Conservation (phyloP, 2,797 vertebrate genomes). For the Lutjanus argentimaculatus region DNA sequence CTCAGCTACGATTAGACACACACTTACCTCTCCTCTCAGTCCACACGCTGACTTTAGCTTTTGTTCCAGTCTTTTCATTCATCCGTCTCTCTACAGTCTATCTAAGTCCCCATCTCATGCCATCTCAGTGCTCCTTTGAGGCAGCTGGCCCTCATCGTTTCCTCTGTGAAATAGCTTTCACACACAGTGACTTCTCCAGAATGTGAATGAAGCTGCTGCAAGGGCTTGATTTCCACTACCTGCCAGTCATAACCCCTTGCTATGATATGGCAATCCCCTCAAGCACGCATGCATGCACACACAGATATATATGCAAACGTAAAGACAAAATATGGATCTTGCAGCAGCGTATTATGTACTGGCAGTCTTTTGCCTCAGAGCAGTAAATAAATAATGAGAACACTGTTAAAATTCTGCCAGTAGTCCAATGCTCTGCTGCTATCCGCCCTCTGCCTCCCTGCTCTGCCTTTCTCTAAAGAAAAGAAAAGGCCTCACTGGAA, state of each 20-base stretch:
- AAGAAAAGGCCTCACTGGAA: constrained; percentile 35
- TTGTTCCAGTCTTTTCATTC: constrained; percentile 41
- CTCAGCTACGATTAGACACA: constrained; percentile 29
- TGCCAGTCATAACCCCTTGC: constrained; percentile 37
- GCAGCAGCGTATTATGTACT: constrained; percentile 67
- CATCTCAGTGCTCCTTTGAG: constrained; percentile 36
- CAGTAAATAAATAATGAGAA: constrained; percentile 88
- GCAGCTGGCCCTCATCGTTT: constrained; percentile 49
- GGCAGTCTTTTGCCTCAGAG: constrained; percentile 58
- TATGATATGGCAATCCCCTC: constrained; percentile 36
- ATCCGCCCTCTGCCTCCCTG: constrained; percentile 39
- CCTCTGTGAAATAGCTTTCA: constrained; percentile 70
- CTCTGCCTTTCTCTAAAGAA: constrained; percentile 46
- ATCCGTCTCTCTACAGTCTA: constrained; percentile 53
- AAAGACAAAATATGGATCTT: constrained; percentile 40
- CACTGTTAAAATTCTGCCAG: constrained; percentile 84
- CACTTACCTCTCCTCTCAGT: constrained; percentile 10
- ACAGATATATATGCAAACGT: constrained; percentile 6
- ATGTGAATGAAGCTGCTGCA: constrained; percentile 74
- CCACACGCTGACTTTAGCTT: constrained; percentile 11
- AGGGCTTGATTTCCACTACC: constrained; percentile 37
- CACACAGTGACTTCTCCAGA: constrained; percentile 53
- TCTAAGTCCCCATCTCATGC: constrained; percentile 50
- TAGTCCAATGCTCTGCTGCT: constrained; percentile 59
- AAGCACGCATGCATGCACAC: constrained; percentile 1